phyloP scores from a whole-genome alignment of 2,888 invertebrate species.

The Acrobeloides nanus region DNA sequence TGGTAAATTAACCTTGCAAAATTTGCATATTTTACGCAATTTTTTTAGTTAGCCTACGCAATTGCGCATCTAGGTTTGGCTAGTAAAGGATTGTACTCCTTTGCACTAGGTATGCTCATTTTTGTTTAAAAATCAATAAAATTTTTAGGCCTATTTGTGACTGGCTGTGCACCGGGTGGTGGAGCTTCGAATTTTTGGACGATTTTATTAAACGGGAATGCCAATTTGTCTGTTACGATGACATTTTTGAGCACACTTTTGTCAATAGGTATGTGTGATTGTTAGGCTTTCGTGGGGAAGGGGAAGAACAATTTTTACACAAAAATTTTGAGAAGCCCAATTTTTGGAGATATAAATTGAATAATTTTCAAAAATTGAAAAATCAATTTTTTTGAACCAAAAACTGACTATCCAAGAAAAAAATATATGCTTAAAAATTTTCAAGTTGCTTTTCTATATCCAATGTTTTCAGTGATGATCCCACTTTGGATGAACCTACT shows the following conservation, averaged over 20 bases:
- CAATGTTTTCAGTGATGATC: constrained; percentile 56
- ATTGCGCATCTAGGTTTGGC: constrained; percentile 44
- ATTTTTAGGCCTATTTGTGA: constrained; percentile 45
- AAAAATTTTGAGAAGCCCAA: not conserved
- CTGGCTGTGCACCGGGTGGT: constrained; percentile 60
- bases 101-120: constrained; percentile 56
- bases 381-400: too few relatives aligned
- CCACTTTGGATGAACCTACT: constrained; percentile 60
- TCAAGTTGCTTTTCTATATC: not conserved
- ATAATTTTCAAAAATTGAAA: not conserved
- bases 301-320: too few relatives aligned
- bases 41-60: constrained; percentile 43
- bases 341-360: not conserved
- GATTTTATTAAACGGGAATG: constrained; percentile 78
- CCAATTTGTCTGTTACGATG: constrained; percentile 88
- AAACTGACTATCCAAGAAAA: not conserved
- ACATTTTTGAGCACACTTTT: constrained; percentile 80
- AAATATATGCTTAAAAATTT: not conserved
- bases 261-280: constrained; percentile 72
- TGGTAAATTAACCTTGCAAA: constrained; percentile 52
- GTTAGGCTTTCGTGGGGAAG: not conserved
- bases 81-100: constrained; percentile 34
- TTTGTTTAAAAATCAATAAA: too few relatives aligned
- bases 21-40: not conserved
- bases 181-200: constrained; percentile 96